These are phyloP conservation scores for Pseudochirops cupreus DNA, from an alignment of 2,797 vertebrate species.

Conservation along the genomic window DNA sequence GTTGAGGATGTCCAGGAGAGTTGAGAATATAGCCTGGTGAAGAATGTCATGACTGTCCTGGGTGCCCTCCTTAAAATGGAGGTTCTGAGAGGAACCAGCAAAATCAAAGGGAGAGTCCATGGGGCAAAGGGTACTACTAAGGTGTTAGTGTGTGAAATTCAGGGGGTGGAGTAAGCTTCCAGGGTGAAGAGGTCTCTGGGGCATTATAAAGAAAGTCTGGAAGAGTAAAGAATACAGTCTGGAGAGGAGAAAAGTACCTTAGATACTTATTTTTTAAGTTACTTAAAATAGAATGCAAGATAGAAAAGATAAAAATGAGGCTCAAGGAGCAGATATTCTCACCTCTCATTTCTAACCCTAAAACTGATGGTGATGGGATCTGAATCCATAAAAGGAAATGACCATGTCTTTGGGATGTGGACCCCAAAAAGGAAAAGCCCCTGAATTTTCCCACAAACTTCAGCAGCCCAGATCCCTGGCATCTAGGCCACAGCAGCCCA, in stretches of 20 bases:
- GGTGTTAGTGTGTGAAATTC: background rate
- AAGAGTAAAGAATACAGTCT: background rate
- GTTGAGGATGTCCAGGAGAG: background rate
- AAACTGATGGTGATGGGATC: no score
- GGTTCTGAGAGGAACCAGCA: background rate
- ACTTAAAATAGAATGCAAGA: background rate
- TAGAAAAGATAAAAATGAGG: background rate
- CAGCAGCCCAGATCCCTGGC: no score
- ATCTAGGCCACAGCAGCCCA: no score
- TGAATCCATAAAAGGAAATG: no score
- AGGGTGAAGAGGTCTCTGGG: background rate
- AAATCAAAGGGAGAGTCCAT: background rate
- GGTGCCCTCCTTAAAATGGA: background rate
- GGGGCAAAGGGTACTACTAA: background rate
- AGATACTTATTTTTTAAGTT: background rate
- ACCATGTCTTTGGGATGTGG: no score
- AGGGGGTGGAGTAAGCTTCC: background rate
- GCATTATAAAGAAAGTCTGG: background rate
- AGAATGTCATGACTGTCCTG: background rate
- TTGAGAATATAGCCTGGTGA: background rate
- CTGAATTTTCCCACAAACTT: no score
- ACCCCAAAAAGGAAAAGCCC: no score
- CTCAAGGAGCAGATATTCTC: background rate
- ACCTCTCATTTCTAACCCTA: background rate
- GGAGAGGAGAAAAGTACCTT: background rate